Evolutionary conservation across 2,113 vertebrate genomes (phyloP).

Genomic region (Neofelis nebulosa): DNA sequence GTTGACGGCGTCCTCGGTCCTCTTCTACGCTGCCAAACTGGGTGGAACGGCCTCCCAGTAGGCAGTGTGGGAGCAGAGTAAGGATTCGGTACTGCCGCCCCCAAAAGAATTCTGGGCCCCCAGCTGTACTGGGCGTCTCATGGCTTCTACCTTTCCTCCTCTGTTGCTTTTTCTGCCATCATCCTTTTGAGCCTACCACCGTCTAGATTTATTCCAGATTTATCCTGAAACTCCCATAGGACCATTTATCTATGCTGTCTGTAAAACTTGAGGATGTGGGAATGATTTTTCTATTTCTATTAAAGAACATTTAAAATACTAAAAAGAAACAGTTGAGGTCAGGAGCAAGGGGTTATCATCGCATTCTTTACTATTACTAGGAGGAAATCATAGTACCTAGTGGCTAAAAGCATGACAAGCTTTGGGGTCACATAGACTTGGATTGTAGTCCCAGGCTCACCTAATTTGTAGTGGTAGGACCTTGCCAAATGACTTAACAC

Average conservation of each 20-base stretch:
- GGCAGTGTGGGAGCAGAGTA: not conserved
- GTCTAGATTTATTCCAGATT: not conserved
- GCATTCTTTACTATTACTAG: not conserved
- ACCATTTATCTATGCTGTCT: not conserved
- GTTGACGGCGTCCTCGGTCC: rapidly evolving
- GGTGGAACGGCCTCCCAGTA: not conserved
- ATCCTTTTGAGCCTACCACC: not conserved
- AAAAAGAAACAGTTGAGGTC: not conserved
- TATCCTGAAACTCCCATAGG: not conserved
- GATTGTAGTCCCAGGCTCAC: not conserved
- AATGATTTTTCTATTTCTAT: not conserved
- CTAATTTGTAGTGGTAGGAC: not conserved
- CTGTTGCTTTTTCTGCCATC: not conserved
- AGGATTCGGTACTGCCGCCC: not conserved
- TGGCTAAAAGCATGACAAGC: not conserved
- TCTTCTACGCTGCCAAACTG: not conserved
- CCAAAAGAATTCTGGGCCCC: not conserved
- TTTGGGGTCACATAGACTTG: not conserved
- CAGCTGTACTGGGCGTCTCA: rapidly evolving
- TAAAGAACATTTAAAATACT: not conserved
- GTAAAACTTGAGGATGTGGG: not conserved
- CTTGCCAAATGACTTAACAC: not conserved
- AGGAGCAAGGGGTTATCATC: not conserved
- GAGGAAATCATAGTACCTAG: not conserved
- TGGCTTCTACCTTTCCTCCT: not conserved